Base-by-base conservation (phyloP, 2,888 invertebrate species). In the Andricus curvator region DNA sequence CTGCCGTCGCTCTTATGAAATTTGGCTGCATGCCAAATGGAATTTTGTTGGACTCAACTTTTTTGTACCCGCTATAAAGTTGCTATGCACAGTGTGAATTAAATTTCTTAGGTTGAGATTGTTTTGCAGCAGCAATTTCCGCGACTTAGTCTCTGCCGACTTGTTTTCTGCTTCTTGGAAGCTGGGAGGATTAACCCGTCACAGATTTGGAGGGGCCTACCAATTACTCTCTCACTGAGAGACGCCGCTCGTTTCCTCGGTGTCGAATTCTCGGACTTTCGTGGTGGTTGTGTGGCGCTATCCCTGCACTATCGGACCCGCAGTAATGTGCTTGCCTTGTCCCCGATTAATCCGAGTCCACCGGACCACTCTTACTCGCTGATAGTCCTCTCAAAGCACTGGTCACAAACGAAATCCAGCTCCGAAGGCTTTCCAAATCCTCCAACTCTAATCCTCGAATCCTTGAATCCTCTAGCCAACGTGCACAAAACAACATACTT, bases 261-360 rank as follows among this genome's bases (percentile, higher is more conserved):
- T 84, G 87, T 88, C 87, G 88, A 86, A 84, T 89, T 89, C 89
- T 87, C 80, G 85, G 89, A 88, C 86, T 85, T 88, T 88, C 87
- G 85, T 83, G 89, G 87, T 88, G 89, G 86, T 87, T 85, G 82
- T 65, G 85, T 87, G 87, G 87, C 86, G 87, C 87, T 85, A 86
- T 86, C 86, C 85, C 83, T 83, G 79, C 78, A 84, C 88, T 90
- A 90, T 90, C 89, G 87, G 86, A 82, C 79, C 85, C 78, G 84
- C 87, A 85, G 90, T 91, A 91, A 91, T 91, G 91, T 89, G 89
- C 89, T 90, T 91, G 89, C 90, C 91, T 91, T 91, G 91, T 91
- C 90, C 88, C 86, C 88, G 91, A 91, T 91, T 91, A 91, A 91
- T 91, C 90, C 89, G 86, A 86, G 83, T 83, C 84, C 83, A 48